phyloP scores from a whole-genome alignment of 2,888 invertebrate species.

The Aspidapion aeneum region DNA sequence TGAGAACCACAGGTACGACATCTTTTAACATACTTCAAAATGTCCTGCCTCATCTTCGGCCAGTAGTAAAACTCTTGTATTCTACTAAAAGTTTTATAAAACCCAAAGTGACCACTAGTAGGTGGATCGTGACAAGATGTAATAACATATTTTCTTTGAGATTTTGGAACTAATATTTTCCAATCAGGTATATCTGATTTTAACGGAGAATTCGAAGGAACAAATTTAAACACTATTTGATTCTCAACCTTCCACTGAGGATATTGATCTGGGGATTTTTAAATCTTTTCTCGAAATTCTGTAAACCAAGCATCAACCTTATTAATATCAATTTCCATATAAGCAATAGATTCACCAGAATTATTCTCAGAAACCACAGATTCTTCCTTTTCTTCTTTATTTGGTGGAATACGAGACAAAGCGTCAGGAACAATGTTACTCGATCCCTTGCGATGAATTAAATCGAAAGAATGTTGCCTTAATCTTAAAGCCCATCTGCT shows the following conservation, averaged over 20 bases:
- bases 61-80: not conserved
- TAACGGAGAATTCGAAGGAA: not conserved
- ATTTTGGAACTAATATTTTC: not conserved
- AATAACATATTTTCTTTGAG: not conserved
- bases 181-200: not conserved
- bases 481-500: not conserved
- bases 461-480: not conserved
- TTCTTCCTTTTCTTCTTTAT: not conserved
- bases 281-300: not conserved
- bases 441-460: not conserved
- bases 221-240: not conserved
- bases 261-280: not conserved
- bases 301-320: slow-evolving; percentile 1
- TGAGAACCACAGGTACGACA: not conserved
- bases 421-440: not conserved
- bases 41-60: not conserved
- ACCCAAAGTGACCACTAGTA: not conserved
- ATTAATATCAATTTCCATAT: not conserved
- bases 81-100: not conserved
- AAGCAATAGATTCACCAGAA: no score
- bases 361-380: no score
- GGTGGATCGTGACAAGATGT: not conserved
- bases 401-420: not conserved
- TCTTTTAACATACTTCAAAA: not conserved
- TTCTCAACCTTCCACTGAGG: slow-evolving; percentile 1